A percentile compares a stretch with the other conserved stretches of the same genome.
Evolutionary conservation across 2,113 vertebrate species (phyloP).

Genomic region (Ploceus nigricollis): DNA sequence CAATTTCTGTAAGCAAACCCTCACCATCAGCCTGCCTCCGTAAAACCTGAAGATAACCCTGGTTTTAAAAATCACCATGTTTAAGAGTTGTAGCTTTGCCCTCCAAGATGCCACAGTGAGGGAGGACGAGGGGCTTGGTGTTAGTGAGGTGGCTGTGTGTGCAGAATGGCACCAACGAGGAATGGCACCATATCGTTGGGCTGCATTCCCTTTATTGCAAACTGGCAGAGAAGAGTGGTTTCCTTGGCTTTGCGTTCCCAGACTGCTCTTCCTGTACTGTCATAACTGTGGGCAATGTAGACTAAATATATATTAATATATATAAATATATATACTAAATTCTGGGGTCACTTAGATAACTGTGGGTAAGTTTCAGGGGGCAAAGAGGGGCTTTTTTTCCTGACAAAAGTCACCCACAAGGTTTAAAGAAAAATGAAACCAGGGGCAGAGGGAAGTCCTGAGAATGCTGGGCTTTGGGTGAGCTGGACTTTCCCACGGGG

Average conservation of each 20-base stretch:
- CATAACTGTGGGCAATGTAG: not conserved
- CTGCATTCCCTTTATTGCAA: not conserved
- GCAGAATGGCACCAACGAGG: accelerated
- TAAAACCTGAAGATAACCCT: not conserved
- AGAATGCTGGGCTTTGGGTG: accelerated
- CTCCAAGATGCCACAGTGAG: not conserved
- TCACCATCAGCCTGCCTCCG: not conserved
- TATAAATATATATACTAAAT: not conserved
- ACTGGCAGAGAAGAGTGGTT: not conserved
- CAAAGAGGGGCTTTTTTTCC: not conserved
- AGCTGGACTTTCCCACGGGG: accelerated
- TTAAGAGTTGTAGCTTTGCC: not conserved
- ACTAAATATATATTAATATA: not conserved
- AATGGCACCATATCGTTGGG: accelerated
- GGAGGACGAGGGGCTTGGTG: accelerated
- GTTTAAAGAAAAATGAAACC: not conserved
- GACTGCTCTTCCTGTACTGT: accelerated
- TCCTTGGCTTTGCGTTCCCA: not conserved
- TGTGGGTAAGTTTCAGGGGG: not conserved
- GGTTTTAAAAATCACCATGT: not conserved
- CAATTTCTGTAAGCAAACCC: not conserved
- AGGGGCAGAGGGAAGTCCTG: not conserved
- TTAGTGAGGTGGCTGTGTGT: not conserved
- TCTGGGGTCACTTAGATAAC: not conserved
- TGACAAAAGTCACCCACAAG: not conserved